Base-by-base conservation (phyloP, 2,888 invertebrate species). In the Zootermopsis nevadensis region DNA sequence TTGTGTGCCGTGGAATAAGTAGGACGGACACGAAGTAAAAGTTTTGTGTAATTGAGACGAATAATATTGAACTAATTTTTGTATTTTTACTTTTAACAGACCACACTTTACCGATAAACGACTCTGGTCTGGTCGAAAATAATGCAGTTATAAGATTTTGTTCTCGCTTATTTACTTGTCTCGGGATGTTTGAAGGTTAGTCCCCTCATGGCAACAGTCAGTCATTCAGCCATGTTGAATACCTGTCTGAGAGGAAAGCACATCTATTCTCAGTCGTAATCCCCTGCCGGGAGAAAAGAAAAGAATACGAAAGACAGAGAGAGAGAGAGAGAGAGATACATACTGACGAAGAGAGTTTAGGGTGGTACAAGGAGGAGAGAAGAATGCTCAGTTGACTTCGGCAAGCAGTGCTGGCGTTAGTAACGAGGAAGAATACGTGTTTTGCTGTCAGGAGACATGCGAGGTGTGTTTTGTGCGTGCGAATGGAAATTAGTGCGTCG, bases 151-250 rank as follows among this genome's bases (percentile, higher is more conserved):
- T 77, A 8, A 77, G 27, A 22, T 1, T 69, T 24, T 24, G 2
- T 35, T 15, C 19, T 76, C 12, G 27, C 60, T 27, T 6, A 8
- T 22, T 77, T 77, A 53, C 48, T 77, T 77, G 53, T 77, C 55
- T 77, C 19, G 27, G 31, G 48, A 77, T 77, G 77, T 77, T 77
- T 77, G 77, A 35, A 79, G 35, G 60, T 33, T 60, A 35, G 55
- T 35, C 55, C 7, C 35, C 60, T 33, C 60, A 35, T 35, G 33
- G 33, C 77, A 53, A 77, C 74, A 74, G 74, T 74, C 55, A 79
- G 79, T 81, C 81, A 48, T 72, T 81, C 81, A 81, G 90, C 90
- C 90, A 90, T 90, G 90, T 90, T 90, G 90, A 89, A 90, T 90
- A 90, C 90, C 90, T 90, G 89, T 88, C 89, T 89, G 88, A 88